Conservation (phyloP, 2,113 vertebrate species). For the Notechis scutatus region DNA sequence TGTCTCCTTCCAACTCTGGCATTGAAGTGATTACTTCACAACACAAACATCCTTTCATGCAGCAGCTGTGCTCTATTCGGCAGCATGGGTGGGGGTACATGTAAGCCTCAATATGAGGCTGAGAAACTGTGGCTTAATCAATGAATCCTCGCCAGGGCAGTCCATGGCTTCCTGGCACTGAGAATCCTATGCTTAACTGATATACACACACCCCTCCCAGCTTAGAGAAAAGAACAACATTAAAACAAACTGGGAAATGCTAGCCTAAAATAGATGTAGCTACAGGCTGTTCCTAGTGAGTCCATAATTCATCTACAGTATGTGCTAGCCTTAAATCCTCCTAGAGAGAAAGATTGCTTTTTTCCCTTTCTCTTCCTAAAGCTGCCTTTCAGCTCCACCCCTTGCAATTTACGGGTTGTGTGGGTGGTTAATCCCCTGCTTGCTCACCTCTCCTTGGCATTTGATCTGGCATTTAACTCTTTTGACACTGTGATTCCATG, state of each 20-base stretch:
- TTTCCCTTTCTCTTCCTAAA: neutral
- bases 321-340: neutral
- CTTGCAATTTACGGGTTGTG: neutral
- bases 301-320: neutral
- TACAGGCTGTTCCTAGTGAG: neutral
- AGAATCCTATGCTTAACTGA: neutral
- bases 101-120: neutral
- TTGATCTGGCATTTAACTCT: neutral
- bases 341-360: neutral
- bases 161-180: neutral
- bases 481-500: neutral
- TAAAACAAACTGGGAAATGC: neutral
- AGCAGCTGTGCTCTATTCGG: neutral
- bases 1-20: neutral
- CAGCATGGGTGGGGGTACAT: neutral
- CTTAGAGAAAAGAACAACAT: neutral
- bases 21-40: neutral
- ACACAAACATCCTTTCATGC: neutral
- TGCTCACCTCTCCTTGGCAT: conserved; percentile 10
- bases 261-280: neutral
- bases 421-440: conserved; percentile 20
- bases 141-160: neutral
- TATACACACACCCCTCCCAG: neutral
- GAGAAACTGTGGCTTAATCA: neutral
- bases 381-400: neutral